Percentiles rank a stretch among this genome's conserved stretches.
These are phyloP conservation scores for Nasua narica DNA, from an alignment of 2,797 vertebrate species.

Conservation along the genomic window DNA sequence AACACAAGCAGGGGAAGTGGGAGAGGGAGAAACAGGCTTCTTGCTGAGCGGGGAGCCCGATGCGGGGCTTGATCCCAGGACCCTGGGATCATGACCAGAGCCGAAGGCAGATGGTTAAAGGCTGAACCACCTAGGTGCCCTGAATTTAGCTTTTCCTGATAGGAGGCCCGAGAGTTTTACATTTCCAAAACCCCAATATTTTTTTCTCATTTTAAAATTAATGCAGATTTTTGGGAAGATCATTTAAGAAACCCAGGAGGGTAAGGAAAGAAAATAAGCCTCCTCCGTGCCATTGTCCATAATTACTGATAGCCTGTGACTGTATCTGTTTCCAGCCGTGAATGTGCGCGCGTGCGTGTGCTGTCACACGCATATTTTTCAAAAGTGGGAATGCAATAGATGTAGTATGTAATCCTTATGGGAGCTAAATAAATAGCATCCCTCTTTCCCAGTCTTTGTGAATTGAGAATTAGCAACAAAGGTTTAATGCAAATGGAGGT, in stretches of 20 bases:
- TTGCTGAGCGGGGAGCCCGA: too few species aligned
- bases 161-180: not conserved
- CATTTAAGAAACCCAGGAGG: not conserved
- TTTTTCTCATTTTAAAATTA: not conserved
- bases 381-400: not conserved
- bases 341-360: too few species aligned
- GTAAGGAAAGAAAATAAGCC: constrained; percentile 2
- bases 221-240: not conserved
- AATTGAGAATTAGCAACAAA: not conserved
- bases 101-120: too few species aligned
- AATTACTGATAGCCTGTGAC: not conserved
- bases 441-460: not conserved
- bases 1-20: too few species aligned
- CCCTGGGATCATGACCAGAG: too few species aligned
- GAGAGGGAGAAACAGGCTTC: too few species aligned
- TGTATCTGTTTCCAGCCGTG: not conserved
- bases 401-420: not conserved
- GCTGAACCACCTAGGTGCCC: too few species aligned
- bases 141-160: not conserved
- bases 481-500: not conserved
- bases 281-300: not conserved
- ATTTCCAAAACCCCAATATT: constrained; percentile 1
- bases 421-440: not conserved
- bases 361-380: not conserved
- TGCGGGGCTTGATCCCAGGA: too few species aligned